Evolutionary conservation across 2,797 vertebrate species (phyloP).

Genomic region (Argentina silus): DNA sequence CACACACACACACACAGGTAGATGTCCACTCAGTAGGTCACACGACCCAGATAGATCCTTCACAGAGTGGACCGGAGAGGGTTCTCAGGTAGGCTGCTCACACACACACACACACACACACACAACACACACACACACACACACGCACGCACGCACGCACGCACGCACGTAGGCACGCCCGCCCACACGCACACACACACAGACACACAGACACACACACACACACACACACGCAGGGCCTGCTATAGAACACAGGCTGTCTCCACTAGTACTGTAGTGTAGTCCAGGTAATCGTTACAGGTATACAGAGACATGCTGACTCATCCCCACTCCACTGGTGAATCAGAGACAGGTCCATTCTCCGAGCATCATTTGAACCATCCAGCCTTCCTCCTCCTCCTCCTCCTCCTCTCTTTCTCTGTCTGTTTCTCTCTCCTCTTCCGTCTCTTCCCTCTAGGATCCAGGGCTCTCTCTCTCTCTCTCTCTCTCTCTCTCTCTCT

Average conservation of each 20-base stretch:
- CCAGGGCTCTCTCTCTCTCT: slow-evolving; percentile 40
- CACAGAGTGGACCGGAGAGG: neutral
- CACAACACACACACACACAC: too few species aligned
- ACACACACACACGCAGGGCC: neutral
- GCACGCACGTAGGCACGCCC: too few species aligned
- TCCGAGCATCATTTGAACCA: too few species aligned
- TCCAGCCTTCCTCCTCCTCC: neutral
- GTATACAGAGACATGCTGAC: neutral
- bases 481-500: neutral
- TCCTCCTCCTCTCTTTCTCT: slow-evolving; percentile 17
- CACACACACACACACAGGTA: neutral
- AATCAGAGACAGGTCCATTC: too few species aligned
- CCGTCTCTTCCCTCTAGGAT: slow-evolving; percentile 50
- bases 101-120: too few species aligned
- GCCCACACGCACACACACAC: neutral
- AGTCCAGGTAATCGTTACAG: neutral
- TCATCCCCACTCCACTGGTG: too few species aligned
- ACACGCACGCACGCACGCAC: too few species aligned
- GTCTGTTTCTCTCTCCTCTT: slow-evolving; percentile 40
- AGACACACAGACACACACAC: neutral
- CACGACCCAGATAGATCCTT: neutral
- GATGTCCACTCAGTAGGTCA: neutral
- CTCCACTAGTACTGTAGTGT: neutral
- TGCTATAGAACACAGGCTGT: neutral
- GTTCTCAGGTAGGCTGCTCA: too few species aligned